These are phyloP conservation scores for Leptonema lineaticorne DNA, from an alignment of 1,140 invertebrate genomes.

Conservation along the genomic window DNA sequence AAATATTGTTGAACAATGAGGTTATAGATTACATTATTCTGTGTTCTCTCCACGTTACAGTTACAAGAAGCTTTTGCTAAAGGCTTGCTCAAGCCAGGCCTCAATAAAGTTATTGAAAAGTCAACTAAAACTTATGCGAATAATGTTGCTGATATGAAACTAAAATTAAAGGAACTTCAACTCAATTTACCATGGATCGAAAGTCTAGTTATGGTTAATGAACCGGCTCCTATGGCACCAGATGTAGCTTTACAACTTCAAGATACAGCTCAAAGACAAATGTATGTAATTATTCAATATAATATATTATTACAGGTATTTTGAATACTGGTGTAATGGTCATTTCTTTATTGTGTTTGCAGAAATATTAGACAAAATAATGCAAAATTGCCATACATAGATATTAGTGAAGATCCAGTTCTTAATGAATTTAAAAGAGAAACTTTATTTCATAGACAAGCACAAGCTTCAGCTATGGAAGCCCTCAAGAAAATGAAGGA, in stretches of 20 bases:
- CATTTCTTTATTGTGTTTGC: constrained; percentile 33
- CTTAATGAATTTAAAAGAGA: constrained; percentile 94
- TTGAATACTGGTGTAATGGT: not conserved
- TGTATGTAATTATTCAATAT: constrained; percentile 57
- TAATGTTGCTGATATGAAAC: constrained; percentile 68
- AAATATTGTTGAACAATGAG: no score
- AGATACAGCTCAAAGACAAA: constrained; percentile 67
- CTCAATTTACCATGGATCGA: constrained; percentile 83
- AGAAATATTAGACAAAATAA: constrained; percentile 62
- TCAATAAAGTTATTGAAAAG: constrained; percentile 68
- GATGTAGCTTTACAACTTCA: constrained; percentile 77
- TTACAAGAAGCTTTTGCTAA: constrained; percentile 81
- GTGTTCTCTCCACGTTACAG: constrained; percentile 49
- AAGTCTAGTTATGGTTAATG: constrained; percentile 74
- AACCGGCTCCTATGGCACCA: constrained; percentile 76
- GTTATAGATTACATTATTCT: no score
- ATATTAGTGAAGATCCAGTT: constrained; percentile 72
- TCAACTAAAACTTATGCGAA: constrained; percentile 63
- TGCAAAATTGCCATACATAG: constrained; percentile 64
- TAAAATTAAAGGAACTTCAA: constrained; percentile 72
- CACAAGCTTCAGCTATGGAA: constrained; percentile 81
- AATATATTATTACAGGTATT: constrained; percentile 33
- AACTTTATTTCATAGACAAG: constrained; percentile 88
- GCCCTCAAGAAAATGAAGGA: constrained; percentile 74
- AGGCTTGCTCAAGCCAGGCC: constrained; percentile 78